A percentile compares a stretch with the other conserved stretches of the same genome.
phyloP scores from a whole-genome alignment of 2,888 invertebrate genomes.

The Habrosyne pyritoides region DNA sequence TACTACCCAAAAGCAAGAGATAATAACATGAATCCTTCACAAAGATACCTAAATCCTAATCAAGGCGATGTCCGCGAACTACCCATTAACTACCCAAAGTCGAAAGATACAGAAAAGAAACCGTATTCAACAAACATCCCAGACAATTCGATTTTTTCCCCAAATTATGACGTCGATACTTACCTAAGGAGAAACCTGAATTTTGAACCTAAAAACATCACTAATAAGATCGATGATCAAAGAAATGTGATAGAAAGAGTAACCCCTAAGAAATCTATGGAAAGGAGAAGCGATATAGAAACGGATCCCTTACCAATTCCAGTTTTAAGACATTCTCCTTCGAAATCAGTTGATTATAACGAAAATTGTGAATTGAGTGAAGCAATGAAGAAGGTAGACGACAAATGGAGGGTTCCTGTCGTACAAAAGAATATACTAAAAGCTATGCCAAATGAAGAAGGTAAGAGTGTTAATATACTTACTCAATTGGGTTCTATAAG shows the following conservation, averaged over 20 bases:
- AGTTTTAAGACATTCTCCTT: conserved; percentile 82
- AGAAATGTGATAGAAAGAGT: conserved; percentile 11
- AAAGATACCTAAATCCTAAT: conserved; percentile 15
- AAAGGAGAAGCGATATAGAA: not conserved
- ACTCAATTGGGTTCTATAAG: conserved; percentile 88
- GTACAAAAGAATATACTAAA: conserved; percentile 86
- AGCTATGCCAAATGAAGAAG: conserved; percentile 69
- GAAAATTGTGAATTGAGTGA: conserved; percentile 53
- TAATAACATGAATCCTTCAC: not conserved
- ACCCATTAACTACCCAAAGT: conserved; percentile 70
- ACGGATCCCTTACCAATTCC: conserved; percentile 81
- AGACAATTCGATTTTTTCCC: conserved; percentile 65
- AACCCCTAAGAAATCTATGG: conserved; percentile 11
- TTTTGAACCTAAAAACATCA: conserved; percentile 42
- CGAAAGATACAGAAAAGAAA: conserved; percentile 49
- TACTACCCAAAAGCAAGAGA: not conserved
- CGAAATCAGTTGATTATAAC: conserved; percentile 20
- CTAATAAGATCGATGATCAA: conserved; percentile 16
- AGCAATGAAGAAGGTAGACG: conserved; percentile 69
- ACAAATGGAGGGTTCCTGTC: conserved; percentile 84
- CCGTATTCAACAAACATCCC: conserved; percentile 77
- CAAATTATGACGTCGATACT: conserved; percentile 70
- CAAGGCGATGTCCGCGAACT: conserved; percentile 49
- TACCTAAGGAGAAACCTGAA: conserved; percentile 71
- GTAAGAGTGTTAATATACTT: conserved; percentile 81